Percentiles rank a stretch among this genome's conserved stretches.
Conservation (phyloP, 2,797 vertebrate species). For the Amblyraja radiata region DNA sequence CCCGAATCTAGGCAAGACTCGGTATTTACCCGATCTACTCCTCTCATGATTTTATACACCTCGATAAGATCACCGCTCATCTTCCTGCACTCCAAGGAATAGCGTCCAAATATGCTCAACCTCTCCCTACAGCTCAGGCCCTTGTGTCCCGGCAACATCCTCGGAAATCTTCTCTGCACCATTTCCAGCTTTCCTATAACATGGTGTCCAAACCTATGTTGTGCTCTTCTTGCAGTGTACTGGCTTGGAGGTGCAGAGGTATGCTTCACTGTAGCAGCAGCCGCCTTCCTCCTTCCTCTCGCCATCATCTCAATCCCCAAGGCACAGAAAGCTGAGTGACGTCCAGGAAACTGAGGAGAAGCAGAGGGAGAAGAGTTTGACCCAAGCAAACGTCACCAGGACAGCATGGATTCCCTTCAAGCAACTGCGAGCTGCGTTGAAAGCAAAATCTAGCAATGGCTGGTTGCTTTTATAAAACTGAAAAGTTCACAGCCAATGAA, state of each 20-base stretch:
- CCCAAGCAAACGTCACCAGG: neutral
- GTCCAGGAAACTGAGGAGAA: neutral
- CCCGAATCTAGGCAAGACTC: too few relatives aligned
- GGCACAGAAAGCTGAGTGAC: slow-evolving; percentile 55
- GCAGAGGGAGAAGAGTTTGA: neutral
- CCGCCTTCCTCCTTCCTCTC: slow-evolving; percentile 73
- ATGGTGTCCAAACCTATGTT: too few relatives aligned
- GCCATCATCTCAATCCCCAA: slow-evolving; percentile 54
- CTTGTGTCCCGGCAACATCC: too few relatives aligned
- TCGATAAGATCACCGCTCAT: too few relatives aligned
- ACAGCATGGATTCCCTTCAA: neutral
- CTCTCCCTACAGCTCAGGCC: too few relatives aligned
- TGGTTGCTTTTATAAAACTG: neutral
- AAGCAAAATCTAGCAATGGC: too few relatives aligned
- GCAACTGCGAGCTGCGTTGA: neutral
- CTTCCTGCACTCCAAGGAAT: too few relatives aligned
- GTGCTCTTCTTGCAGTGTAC: slow-evolving; percentile 62
- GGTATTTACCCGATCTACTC: too few relatives aligned
- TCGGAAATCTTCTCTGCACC: too few relatives aligned
- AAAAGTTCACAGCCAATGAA: neutral
- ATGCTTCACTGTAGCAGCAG: slow-evolving; percentile 71
- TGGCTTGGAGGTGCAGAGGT: slow-evolving; percentile 79
- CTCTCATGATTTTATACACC: too few relatives aligned
- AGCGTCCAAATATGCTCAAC: too few relatives aligned
- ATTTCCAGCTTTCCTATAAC: too few relatives aligned